Evolutionary conservation across 2,888 invertebrate species (phyloP), one percentile per base, ranked within the genome.

Genomic region (Eristalis pertinax): DNA sequence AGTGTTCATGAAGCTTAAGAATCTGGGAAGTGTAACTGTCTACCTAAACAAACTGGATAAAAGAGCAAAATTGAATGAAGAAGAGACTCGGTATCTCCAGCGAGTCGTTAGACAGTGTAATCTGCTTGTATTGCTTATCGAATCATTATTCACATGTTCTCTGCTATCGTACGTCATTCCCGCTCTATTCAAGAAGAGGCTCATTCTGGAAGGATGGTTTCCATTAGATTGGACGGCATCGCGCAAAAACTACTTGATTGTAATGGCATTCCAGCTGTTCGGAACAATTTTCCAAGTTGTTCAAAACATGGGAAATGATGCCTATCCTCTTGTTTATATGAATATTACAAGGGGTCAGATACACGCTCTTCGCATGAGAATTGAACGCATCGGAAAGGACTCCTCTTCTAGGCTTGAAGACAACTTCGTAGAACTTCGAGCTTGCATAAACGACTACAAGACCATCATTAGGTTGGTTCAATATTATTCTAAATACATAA

Each of bases 151-250:
- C 43, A 22, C 65, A 7, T 8, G 60, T 2, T 75, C 75, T 0
- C 56, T 72, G 29, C 4, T 63, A 4, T 70, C 70, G 4, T 80
- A 56, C 11, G 69, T 65, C 0, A 0, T 75, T n/a, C 70, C 80
- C 5, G 32, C 11, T 1, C 26, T 67, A 3, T 3, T 79, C 1
- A 74, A 80, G 2, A 22, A n/a, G 11, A 41, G 41, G 11, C 84
- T 80, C 4, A 43, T 84, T 15, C 41, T 80, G 3, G 80, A 84
- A 63, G 79, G 69, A 22, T 84, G 80, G 79, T 43, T 75, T 11
- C 65, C 80, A 0, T 41, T 50, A 1, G 50, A 43, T 10, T 65
- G 13, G 32, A 29, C 22, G 1, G 4, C 65, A 22, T 64, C 72
- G 22, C 38, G 7, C 4, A 4, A 11, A 0, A 15, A 67, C 13